Evolutionary conservation across 2,888 invertebrate genomes (phyloP).

Genomic region (Tipula lateralis): DNA sequence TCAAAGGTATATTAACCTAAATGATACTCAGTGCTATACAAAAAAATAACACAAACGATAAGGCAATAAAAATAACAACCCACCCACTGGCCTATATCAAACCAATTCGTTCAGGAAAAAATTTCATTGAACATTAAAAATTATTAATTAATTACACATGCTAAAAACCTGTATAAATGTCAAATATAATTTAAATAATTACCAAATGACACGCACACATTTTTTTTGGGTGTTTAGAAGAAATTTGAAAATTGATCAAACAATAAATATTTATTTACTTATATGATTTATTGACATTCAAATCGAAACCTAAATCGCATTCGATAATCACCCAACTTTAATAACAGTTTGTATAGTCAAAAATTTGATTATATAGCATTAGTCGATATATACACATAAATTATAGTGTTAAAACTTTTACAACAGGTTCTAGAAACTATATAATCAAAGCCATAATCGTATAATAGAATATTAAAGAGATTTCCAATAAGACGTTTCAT

Average conservation of each 20-base stretch:
- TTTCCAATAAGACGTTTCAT: no score
- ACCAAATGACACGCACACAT: not conserved
- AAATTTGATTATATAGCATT: not conserved
- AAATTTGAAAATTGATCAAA: not conserved
- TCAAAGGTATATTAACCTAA: not conserved
- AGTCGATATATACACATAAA: not conserved
- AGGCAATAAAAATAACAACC: not conserved
- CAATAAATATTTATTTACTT: not conserved
- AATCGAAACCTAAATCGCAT: not conserved
- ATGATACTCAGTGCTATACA: not conserved
- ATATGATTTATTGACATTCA: not conserved
- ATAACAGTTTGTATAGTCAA: not conserved
- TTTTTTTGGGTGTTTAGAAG: not conserved
- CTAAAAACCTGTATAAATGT: constrained; percentile 24
- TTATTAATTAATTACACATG: constrained; percentile 19
- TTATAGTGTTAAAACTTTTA: not conserved
- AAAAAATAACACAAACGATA: not conserved
- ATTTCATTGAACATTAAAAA: not conserved
- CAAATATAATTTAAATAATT: not conserved
- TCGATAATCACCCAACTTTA: not conserved
- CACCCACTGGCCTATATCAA: not conserved
- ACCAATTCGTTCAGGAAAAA: not conserved
- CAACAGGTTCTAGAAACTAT: not conserved
- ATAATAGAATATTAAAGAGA: no score
- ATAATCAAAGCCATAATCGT: no score